Evolutionary conservation across 2,888 invertebrate species (phyloP), one percentile per base, ranked within the genome.

Genomic region (Adineta ricciae): DNA sequence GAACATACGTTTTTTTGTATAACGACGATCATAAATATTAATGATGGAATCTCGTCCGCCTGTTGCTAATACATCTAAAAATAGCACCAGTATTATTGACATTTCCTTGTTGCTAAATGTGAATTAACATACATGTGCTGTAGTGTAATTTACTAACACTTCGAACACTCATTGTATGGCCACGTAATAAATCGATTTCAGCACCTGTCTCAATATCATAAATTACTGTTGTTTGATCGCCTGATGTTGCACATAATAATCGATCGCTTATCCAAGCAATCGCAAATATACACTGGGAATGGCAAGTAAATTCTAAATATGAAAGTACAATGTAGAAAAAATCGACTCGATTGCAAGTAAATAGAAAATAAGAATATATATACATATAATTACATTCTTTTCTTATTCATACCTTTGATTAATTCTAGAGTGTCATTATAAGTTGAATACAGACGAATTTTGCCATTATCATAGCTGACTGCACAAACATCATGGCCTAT

Each of bases 1-100:
- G 24, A 11, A 36, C n/a, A 41, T 78, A 78, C 78, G 38, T n/a
- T 78, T 78, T 41, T 78, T 78, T n/a, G 78, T 41, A 78, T 78
- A 78, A 78, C 78, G 78, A n/a, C 78, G 41, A 41, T 78, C 78
- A 41, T 78, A 78, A 78, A 78, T 41, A 78, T 78, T 78, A n/a
- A 78, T 41, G 11, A 78, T 41, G 3, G 78, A 78, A 78, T 78
- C 78, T 41, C 78, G 78, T 3, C 78, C 78, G 41, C 78, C 78
- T 21, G 78, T 78, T n/a, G 78, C 38, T 78, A 78, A 41, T 24
- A 78, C 41, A 78, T 78, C 78, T 78, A 38, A 21, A 41, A 41
- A 24, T n/a, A 24, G 41, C 24, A 8, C n/a, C n/a, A n/a, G n/a
- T n/a, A n/a, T n/a, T n/a, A n/a, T 14, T n/a, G 14, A 16, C 0